Percentiles rank a stretch among this genome's conserved stretches.
Evolutionary conservation across 2,797 vertebrate species (phyloP).

Genomic region (Myotis vivesi): DNA sequence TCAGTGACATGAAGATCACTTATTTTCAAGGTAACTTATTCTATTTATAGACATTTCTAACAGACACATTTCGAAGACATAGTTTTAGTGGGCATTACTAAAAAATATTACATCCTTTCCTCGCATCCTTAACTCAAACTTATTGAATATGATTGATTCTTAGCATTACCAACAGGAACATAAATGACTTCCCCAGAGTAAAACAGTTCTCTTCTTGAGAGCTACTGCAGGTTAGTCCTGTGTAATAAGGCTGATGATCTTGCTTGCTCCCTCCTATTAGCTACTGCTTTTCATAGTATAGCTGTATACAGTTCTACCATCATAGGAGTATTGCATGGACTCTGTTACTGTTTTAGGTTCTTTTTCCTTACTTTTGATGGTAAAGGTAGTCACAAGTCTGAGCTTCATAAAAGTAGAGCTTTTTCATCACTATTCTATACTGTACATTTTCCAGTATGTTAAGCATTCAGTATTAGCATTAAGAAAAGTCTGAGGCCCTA

Average conservation of each 20-base stretch:
- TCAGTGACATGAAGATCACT: neutral
- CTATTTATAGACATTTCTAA: neutral
- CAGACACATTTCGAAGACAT: neutral
- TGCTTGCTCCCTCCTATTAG: neutral
- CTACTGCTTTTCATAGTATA: neutral
- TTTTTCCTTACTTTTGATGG: constrained; percentile 2
- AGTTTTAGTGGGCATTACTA: neutral
- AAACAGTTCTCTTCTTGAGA: neutral
- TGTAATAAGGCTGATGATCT: neutral
- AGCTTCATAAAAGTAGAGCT: neutral
- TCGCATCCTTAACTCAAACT: neutral
- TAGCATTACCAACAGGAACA: neutral
- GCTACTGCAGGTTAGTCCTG: neutral
- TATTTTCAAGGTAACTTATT: constrained; percentile 5
- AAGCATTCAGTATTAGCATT: neutral
- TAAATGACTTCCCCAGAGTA: neutral
- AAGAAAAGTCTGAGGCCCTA: neutral
- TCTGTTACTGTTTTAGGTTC: neutral
- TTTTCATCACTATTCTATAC: neutral
- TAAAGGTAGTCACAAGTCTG: neutral
- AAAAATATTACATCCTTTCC: neutral
- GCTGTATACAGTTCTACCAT: neutral
- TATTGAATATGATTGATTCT: neutral
- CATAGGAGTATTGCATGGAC: neutral
- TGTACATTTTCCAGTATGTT: neutral